Conservation (phyloP, 2,888 invertebrate genomes). For the Leuctra nigra region DNA sequence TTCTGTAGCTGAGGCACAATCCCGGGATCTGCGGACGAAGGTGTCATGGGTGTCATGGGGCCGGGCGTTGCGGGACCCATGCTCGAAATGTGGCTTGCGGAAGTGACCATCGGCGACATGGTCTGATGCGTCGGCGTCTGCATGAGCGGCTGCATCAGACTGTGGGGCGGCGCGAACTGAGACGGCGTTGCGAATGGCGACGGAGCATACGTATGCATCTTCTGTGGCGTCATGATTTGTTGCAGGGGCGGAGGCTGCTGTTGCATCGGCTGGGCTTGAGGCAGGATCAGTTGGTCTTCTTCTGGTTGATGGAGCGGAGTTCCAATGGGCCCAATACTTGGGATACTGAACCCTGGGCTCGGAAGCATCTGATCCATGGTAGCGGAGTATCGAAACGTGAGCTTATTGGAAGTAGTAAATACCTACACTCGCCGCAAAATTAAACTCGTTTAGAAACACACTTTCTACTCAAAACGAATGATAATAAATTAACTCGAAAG, state of each 20-base stretch:
- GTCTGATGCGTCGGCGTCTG: conserved; percentile 49
- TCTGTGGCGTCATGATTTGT: conserved; percentile 54
- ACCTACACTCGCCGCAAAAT: too few relatives aligned
- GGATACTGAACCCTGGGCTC: conserved; percentile 82
- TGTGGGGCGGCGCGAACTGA: conserved; percentile 71
- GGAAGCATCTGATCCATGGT: conserved; percentile 92
- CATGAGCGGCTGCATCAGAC: conserved; percentile 67
- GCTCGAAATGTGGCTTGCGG: conserved; percentile 48
- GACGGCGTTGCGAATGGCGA: conserved; percentile 47
- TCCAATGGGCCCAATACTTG: conserved; percentile 72
- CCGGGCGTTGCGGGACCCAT: conserved; percentile 68
- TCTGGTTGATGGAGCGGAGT: conserved; percentile 86
- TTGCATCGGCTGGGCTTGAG: conserved; percentile 75
- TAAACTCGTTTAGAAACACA: too few relatives aligned
- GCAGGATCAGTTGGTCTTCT: conserved; percentile 83
- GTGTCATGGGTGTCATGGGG: conserved; percentile 86
- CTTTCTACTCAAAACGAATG: too few relatives aligned
- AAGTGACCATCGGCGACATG: conserved; percentile 68
- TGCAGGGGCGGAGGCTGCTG: conserved; percentile 50
- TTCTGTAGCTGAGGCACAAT: conserved; percentile 93
- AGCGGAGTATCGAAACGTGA: too few relatives aligned
- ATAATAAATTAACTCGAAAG: too few relatives aligned
- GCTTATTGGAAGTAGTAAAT: too few relatives aligned
- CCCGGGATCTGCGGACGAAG: conserved; percentile 84
- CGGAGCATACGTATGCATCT: conserved; percentile 66